Evolutionary conservation across 2,888 invertebrate genomes (phyloP).

Genomic region (Mesochorus sp.): DNA sequence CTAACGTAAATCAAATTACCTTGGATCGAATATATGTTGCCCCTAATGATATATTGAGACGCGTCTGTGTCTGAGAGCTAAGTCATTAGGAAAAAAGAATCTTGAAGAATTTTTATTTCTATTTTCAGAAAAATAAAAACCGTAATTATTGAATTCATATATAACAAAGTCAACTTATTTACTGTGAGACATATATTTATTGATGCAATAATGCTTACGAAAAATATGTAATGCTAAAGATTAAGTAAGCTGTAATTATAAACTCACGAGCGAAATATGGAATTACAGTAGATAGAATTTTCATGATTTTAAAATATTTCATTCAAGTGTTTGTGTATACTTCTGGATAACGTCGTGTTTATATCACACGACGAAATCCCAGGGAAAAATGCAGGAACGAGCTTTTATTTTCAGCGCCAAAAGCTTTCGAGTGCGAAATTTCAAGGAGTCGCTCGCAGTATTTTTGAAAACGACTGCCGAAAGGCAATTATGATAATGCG

Average conservation of each 20-base stretch:
- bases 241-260: no score
- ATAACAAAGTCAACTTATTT: no score
- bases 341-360: neutral
- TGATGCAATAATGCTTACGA: no score
- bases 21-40: neutral
- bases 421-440: slow-evolving; percentile 27
- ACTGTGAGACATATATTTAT: no score
- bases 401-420: slow-evolving; percentile 34
- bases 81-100: no score
- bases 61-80: neutral
- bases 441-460: slow-evolving; percentile 22
- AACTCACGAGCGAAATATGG: no score
- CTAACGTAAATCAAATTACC: slow-evolving; percentile 33
- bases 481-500: slow-evolving; percentile 54
- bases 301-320: slow-evolving; percentile 19
- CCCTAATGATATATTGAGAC: neutral
- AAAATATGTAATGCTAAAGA: no score
- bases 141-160: neutral
- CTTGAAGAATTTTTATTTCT: no score
- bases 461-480: slow-evolving; percentile 42
- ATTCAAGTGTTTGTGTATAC: neutral
- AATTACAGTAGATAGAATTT: no score
- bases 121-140: neutral
- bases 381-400: neutral
- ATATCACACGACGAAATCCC: neutral